A percentile compares a stretch with the other conserved stretches of the same genome.
These are phyloP conservation scores for Nasonia vitripennis DNA, from an alignment of 1,140 invertebrate species.

Conservation along the genomic window DNA sequence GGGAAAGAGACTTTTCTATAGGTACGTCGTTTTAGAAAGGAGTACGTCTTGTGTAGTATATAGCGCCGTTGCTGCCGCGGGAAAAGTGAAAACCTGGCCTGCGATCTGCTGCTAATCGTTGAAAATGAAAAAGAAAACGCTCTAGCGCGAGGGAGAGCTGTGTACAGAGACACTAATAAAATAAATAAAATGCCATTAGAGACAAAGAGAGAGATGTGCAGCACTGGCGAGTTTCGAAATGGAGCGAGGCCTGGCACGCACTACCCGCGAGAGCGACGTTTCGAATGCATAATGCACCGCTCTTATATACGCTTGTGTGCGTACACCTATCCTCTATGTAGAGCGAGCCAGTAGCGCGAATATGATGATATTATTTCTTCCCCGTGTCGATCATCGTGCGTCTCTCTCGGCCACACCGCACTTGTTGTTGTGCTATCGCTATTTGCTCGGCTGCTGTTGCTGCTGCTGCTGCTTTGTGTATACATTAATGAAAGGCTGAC, in stretches of 20 bases:
- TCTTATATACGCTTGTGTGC: neutral
- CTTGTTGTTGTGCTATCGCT: neutral
- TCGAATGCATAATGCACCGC: neutral
- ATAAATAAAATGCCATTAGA: neutral
- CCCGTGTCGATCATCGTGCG: neutral
- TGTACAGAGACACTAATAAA: neutral
- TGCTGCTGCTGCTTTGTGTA: neutral
- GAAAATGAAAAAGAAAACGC: neutral
- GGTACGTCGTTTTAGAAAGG: neutral
- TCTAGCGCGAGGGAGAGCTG: neutral
- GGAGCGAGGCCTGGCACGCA: conserved; percentile 27
- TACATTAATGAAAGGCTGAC: neutral
- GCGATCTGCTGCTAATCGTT: too few species aligned
- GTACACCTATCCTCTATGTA: neutral
- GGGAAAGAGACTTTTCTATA: neutral
- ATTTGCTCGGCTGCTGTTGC: neutral
- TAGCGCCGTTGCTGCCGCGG: neutral
- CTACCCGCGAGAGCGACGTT: neutral
- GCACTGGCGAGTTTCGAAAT: conserved; percentile 8
- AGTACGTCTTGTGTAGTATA: neutral
- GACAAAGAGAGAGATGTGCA: neutral
- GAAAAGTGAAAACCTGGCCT: neutral
- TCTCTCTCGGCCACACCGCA: neutral
- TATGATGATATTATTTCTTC: neutral
- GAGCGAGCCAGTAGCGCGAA: neutral